A percentile compares a stretch with the other conserved stretches of the same genome.
phyloP scores from a whole-genome alignment of 2,113 vertebrate species.

The Hystrix cristata region DNA sequence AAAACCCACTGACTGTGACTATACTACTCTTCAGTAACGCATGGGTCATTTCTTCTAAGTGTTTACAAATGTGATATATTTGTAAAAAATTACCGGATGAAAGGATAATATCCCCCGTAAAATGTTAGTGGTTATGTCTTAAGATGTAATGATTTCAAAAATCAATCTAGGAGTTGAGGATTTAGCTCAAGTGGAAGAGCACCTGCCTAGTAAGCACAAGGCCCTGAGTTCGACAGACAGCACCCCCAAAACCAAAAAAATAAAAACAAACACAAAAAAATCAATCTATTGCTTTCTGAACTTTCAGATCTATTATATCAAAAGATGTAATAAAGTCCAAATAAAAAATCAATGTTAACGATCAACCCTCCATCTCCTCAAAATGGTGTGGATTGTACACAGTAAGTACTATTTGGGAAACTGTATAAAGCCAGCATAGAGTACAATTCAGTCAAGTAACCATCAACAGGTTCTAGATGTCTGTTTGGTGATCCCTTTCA shows the following conservation, averaged over 20 bases:
- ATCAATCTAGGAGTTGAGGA: neutral
- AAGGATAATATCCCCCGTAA: neutral
- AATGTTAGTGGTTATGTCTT: slow-evolving; percentile 25
- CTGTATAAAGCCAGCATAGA: neutral
- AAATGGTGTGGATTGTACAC: neutral
- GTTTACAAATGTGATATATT: neutral
- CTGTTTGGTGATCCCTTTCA: neutral
- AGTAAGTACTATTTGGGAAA: slow-evolving; percentile 41
- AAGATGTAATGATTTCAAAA: slow-evolving; percentile 53
- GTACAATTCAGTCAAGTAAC: neutral
- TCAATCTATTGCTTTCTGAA: neutral
- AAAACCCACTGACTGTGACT: slow-evolving; percentile 9
- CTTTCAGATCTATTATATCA: neutral
- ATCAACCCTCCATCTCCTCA: slow-evolving; percentile 37
- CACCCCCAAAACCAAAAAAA: too few species aligned
- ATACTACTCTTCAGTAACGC: slow-evolving; percentile 31
- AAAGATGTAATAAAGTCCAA: neutral
- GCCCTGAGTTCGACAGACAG: too few species aligned
- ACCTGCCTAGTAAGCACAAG: too few species aligned
- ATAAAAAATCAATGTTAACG: neutral
- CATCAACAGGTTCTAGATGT: neutral
- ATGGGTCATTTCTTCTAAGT: neutral
- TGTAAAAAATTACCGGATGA: neutral
- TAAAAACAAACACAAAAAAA: neutral
- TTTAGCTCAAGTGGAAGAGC: too few species aligned